Base-by-base conservation (phyloP, 35 echinoderm and acorn worm species). In the Diadema setosum region DNA sequence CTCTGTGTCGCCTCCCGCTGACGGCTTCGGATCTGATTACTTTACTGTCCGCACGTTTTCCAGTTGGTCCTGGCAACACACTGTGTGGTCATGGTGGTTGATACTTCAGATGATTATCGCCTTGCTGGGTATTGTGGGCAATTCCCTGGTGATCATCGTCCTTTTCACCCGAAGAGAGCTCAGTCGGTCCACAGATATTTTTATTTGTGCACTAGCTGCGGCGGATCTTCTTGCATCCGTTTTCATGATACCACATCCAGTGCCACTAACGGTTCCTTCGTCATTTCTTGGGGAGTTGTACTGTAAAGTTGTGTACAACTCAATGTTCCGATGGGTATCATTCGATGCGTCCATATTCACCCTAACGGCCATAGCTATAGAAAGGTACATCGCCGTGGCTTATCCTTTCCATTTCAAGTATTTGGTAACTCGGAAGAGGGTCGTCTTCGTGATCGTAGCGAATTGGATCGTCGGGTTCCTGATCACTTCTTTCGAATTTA, bases 171-270 rank as follows among this genome's bases (percentile, higher is more conserved):
- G 63, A 12, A 33, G 12, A 26, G 21, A 8, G 30, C 8, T n/a
- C 63, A 67, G 30, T 34, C 9, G 63, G 63, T 67, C 63, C 30
- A 67, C 63, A 34, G 63, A 67, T 16, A 34, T 67, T 14, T 67
- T 91, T 33, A 91, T 91, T 24, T 45, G 63, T 17, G 70, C 61
- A 6, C 69, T 91, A 17, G 90, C 82, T 2, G 49, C 86, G 0
- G 90, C 90, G 25, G 90, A 91, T 86, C 46, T 91, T 2, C 46
- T 87, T 37, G 80, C 90, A 17, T 91, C 90, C 6, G 36, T 52
- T 16, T 61, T 86, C 73, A 42, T 91, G n/a, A 34, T 63, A 2
- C 90, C 90, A 1, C 75, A 86, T 25, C 90, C 90, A 29, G 5
- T 9, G 0, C 44, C 63, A 39, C 50, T 0, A 24, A 20, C 32